Evolutionary conservation across 2,113 vertebrate species (phyloP).

Genomic region (Picathartes gymnocephalus): DNA sequence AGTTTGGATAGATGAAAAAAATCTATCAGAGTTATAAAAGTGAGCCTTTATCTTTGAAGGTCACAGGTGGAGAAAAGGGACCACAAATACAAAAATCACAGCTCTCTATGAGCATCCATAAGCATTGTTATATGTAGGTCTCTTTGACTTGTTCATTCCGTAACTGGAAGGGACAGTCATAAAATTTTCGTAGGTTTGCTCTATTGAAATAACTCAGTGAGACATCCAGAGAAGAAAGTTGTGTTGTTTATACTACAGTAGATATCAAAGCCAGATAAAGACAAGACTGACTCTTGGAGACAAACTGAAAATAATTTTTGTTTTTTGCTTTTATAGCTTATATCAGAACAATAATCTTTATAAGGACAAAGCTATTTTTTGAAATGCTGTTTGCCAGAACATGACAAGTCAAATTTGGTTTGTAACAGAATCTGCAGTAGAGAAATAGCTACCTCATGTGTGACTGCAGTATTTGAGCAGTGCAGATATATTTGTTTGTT

Average conservation of each 20-base stretch:
- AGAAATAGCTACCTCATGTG: background rate
- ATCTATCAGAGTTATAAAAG: background rate
- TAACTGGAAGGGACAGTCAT: background rate
- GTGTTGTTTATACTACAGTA: background rate
- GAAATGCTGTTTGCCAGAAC: background rate
- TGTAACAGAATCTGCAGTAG: background rate
- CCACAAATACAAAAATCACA: background rate
- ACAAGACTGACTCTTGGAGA: background rate
- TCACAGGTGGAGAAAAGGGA: background rate
- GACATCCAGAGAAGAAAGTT: background rate
- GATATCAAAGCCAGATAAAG: background rate
- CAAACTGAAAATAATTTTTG: background rate
- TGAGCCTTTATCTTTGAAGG: constrained; percentile 12
- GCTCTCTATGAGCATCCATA: background rate
- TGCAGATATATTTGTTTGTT: background rate
- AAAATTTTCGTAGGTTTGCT: constrained; percentile 20
- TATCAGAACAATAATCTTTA: background rate
- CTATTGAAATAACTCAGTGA: constrained; percentile 1
- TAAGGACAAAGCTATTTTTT: background rate
- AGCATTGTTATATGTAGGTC: background rate
- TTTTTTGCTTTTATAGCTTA: background rate
- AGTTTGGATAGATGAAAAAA: background rate
- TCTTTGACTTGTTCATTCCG: background rate
- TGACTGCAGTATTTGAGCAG: background rate
- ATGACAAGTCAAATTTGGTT: background rate